Conservation (phyloP, 2,888 invertebrate species). For the Chrysolina haemoptera region DNA sequence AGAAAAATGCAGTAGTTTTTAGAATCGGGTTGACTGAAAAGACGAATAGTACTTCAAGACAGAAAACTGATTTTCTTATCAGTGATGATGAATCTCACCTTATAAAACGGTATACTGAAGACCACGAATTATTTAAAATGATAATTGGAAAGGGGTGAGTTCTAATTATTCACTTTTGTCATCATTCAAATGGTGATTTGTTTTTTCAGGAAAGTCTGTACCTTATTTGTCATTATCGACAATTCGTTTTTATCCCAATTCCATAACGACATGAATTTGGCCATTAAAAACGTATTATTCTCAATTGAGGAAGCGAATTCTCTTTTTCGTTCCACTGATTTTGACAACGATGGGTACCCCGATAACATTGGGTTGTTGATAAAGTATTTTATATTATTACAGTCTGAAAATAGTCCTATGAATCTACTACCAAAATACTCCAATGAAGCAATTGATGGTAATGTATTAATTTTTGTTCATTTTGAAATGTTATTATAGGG, state of each 20-base stretch:
- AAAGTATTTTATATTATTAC: constrained; percentile 71
- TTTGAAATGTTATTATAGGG: too few species aligned
- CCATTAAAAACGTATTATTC: constrained; percentile 70
- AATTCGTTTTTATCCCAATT: constrained; percentile 70
- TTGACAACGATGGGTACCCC: constrained; percentile 72
- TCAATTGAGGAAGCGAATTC: constrained; percentile 73
- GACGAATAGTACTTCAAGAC: neutral
- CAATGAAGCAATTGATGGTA: constrained; percentile 66
- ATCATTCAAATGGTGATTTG: constrained; percentile 22
- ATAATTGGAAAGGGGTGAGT: constrained; percentile 39
- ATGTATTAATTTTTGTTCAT: constrained; percentile 35
- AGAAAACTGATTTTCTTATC: neutral
- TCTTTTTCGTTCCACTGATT: constrained; percentile 73
- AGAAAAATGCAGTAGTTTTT: constrained; percentile 47
- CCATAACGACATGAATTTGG: constrained; percentile 70
- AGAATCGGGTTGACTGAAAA: constrained; percentile 27
- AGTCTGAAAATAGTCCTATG: constrained; percentile 68
- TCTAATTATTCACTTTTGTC: constrained; percentile 4
- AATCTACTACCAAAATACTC: constrained; percentile 67
- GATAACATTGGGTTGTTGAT: constrained; percentile 74
- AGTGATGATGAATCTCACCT: neutral
- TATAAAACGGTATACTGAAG: neutral
- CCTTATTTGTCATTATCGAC: constrained; percentile 71
- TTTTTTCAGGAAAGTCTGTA: constrained; percentile 64
- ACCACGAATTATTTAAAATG: constrained; percentile 24